Conservation (phyloP, 1,140 invertebrate species). For the Cherax quadricarinatus region DNA sequence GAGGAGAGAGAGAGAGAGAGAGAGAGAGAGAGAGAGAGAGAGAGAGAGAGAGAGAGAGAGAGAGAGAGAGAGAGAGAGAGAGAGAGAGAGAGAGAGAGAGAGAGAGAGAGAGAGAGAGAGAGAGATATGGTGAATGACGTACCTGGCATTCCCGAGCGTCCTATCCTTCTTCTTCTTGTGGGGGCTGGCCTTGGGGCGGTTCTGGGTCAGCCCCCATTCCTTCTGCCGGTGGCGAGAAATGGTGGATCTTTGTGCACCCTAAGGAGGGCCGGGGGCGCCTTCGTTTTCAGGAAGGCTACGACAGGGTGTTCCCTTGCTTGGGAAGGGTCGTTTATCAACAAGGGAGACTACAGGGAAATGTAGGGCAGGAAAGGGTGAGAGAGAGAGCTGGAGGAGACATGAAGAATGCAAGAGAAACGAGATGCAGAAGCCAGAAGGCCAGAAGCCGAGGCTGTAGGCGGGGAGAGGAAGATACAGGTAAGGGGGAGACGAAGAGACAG, state of each 20-base stretch:
- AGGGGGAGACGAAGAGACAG: not conserved
- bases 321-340: not conserved
- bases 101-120: not conserved
- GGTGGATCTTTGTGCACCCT: constrained; percentile 16
- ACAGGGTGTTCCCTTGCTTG: not conserved
- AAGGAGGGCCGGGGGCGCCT: constrained; percentile 41
- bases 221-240: constrained; percentile 61
- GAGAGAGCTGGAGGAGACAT: not conserved
- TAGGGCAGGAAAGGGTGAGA: too few relatives aligned
- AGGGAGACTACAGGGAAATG: not conserved
- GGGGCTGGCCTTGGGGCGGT: constrained; percentile 66
- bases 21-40: not conserved
- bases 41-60: not conserved
- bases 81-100: not conserved
- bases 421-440: not conserved
- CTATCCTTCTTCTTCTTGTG: constrained; percentile 61
- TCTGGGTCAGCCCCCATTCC: constrained; percentile 68
- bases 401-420: not conserved
- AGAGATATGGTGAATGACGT: not conserved
- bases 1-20: constrained; percentile 18
- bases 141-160: constrained; percentile 1
- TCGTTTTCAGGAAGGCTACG: constrained; percentile 55
- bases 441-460: too few relatives aligned
- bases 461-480: not conserved
- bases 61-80: not conserved